These are phyloP conservation scores for Mya arenaria DNA, from an alignment of 1,140 invertebrate species.

Conservation along the genomic window DNA sequence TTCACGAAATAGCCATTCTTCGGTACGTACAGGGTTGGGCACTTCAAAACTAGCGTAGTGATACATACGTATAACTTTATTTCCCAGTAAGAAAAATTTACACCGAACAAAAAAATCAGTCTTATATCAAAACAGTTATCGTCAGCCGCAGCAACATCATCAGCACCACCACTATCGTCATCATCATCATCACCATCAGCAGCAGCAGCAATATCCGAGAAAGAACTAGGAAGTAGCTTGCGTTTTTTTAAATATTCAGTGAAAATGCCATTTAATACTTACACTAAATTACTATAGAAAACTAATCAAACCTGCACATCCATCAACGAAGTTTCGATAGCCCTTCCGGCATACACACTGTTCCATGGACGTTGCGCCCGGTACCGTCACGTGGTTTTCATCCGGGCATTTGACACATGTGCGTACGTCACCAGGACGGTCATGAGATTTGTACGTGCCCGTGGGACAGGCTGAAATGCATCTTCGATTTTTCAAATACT, in stretches of 20 bases:
- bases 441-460: slow-evolving; percentile 80
- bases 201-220: neutral
- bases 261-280: neutral
- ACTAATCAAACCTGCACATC: slow-evolving; percentile 81
- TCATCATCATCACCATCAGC: neutral
- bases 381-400: slow-evolving; percentile 84
- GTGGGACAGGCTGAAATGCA: slow-evolving; percentile 79
- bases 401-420: slow-evolving; percentile 86
- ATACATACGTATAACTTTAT: too few relatives aligned
- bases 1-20: slow-evolving; percentile 88
- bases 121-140: too few relatives aligned
- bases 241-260: neutral
- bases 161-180: neutral
- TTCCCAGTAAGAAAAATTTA: too few relatives aligned
- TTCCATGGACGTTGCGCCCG: slow-evolving; percentile 82
- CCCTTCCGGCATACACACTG: slow-evolving; percentile 85
- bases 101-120: too few relatives aligned
- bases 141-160: too few relatives aligned
- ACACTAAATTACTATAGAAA: neutral
- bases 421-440: slow-evolving; percentile 82
- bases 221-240: neutral
- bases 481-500: neutral
- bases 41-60: slow-evolving; percentile 85
- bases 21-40: slow-evolving; percentile 84
- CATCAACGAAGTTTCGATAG: slow-evolving; percentile 81